Conservation (phyloP, 2,888 invertebrate genomes). For the Pinctada fucata region DNA sequence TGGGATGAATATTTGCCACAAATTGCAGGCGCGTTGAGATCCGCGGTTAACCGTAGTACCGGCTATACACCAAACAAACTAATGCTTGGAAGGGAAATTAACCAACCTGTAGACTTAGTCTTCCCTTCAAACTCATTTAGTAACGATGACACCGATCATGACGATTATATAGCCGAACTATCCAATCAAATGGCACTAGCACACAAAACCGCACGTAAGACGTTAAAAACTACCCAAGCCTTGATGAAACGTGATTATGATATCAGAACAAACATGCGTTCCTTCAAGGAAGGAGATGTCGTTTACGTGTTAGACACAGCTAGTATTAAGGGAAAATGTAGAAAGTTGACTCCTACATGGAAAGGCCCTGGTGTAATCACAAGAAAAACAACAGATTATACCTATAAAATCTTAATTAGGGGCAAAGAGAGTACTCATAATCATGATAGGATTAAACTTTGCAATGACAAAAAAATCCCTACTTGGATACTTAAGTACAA, state of each 20-base stretch:
- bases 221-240: conserved; percentile 9
- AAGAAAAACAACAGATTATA: not conserved
- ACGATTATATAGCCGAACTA: conserved; percentile 15
- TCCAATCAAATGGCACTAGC: conserved; percentile 3
- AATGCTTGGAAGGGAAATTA: conserved; percentile 41
- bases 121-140: conserved; percentile 4
- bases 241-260: conserved; percentile 30
- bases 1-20: conserved; percentile 43
- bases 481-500: not conserved
- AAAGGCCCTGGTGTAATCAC: not conserved
- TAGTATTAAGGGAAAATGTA: too few relatives aligned
- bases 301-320: not conserved
- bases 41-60: conserved; percentile 39
- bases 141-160: not conserved
- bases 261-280: not conserved
- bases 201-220: conserved; percentile 25
- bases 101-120: conserved; percentile 32
- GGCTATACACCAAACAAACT: conserved; percentile 41
- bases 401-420: not conserved
- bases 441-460: not conserved
- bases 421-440: not conserved
- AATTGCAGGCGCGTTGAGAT: conserved; percentile 39
- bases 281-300: not conserved
- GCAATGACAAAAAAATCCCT: not conserved
- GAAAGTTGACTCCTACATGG: not conserved